Percentiles rank a stretch among this genome's conserved stretches.
phyloP scores from a whole-genome alignment of 1,140 invertebrate species.

The Homarus americanus region DNA sequence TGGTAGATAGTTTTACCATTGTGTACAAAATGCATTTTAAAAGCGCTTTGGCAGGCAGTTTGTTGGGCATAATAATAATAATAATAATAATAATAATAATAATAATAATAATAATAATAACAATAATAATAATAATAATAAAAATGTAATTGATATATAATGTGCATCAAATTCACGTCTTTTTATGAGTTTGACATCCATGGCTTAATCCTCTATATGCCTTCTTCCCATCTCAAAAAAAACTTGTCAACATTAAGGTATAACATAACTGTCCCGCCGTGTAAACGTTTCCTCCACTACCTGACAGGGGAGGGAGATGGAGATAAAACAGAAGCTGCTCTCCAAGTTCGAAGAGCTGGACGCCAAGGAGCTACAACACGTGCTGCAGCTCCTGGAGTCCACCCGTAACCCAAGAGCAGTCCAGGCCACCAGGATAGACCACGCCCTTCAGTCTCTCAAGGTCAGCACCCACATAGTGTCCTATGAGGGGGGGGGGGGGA shows the following conservation, averaged over 20 bases:
- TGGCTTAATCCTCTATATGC: not conserved
- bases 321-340: not conserved
- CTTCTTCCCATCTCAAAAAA: not conserved
- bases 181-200: not conserved
- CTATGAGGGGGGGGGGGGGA: not conserved
- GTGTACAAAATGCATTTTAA: no score
- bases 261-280: no score
- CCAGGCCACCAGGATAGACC: not conserved
- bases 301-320: not conserved
- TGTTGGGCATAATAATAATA: no score
- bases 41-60: no score
- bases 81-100: no score
- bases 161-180: not conserved
- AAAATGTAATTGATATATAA: no score
- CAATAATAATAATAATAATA: no score
- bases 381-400: slow-evolving; percentile 1
- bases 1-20: no score
- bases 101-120: no score
- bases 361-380: slow-evolving; percentile 30
- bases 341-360: not conserved
- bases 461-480: not conserved
- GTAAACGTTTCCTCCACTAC: no score
- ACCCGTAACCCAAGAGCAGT: slow-evolving; percentile 11
- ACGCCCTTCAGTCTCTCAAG: slow-evolving; percentile 34
- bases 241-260: no score